Evolutionary conservation across 2,113 vertebrate species (phyloP).

Genomic region (Panthera uncia): DNA sequence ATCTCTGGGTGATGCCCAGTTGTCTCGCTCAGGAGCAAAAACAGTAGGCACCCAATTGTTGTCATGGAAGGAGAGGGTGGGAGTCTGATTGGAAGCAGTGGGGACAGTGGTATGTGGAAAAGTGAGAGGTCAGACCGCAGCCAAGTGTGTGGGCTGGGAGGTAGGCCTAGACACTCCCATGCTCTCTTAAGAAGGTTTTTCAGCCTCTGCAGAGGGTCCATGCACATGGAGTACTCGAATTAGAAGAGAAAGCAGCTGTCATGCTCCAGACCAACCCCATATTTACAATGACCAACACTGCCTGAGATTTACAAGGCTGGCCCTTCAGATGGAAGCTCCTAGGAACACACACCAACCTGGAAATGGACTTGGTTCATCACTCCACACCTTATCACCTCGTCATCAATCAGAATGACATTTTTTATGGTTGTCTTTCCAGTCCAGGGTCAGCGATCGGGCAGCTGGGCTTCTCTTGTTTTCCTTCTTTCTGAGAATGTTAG

Average conservation of each 20-base stretch:
- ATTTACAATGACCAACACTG: conserved; percentile 30
- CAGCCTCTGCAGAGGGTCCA: not conserved
- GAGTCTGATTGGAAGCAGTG: not conserved
- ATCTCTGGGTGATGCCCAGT: not conserved
- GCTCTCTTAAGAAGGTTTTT: not conserved
- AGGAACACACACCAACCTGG: conserved; percentile 36
- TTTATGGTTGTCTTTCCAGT: conserved; percentile 63
- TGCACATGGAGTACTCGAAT: not conserved
- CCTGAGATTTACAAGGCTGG: conserved; percentile 46
- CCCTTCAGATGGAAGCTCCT: not conserved
- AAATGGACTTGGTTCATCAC: not conserved
- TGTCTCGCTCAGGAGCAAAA: not conserved
- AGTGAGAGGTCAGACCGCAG: not conserved
- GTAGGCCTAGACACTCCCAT: not conserved
- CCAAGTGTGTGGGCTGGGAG: conserved; percentile 26
- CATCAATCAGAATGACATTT: conserved; percentile 54
- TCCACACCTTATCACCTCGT: conserved; percentile 42
- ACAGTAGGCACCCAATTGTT: not conserved
- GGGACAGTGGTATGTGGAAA: not conserved
- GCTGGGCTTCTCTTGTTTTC: conserved; percentile 32
- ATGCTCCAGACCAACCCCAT: conserved; percentile 1
- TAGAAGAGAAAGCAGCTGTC: conserved; percentile 41
- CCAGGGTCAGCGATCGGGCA: conserved; percentile 49
- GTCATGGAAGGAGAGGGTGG: not conserved
- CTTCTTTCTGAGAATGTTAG: not conserved